Percentiles rank a stretch among this genome's conserved stretches.
These are phyloP conservation scores for Suricata suricatta DNA, from an alignment of 2,113 vertebrate species.

Conservation along the genomic window DNA sequence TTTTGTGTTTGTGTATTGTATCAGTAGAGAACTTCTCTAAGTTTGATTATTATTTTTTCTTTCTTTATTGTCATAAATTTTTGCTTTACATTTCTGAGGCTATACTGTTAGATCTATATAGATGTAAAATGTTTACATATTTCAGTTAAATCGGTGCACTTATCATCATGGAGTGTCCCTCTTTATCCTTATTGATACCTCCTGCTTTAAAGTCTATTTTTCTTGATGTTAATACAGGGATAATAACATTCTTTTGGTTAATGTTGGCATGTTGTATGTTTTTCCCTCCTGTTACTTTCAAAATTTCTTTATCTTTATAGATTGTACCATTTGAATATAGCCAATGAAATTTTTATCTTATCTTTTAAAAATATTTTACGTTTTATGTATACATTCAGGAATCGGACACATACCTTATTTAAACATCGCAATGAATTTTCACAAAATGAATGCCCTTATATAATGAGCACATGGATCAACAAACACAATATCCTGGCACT, in stretches of 20 bases:
- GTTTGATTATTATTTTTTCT: background rate
- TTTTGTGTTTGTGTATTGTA: background rate
- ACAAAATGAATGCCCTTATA: background rate
- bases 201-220: background rate
- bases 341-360: background rate
- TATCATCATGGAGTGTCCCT: background rate
- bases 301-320: background rate
- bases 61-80: background rate
- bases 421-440: background rate
- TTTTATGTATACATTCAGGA: background rate
- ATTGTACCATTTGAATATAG: background rate
- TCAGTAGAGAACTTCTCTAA: background rate
- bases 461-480: background rate
- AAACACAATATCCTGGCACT: background rate
- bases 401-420: background rate
- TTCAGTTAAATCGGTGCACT: background rate
- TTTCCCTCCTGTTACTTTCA: background rate
- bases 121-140: background rate
- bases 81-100: background rate
- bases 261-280: background rate
- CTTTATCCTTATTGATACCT: background rate
- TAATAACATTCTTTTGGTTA: background rate
- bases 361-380: background rate
- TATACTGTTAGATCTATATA: background rate
- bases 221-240: background rate